These are phyloP conservation scores for Morone chrysops DNA, from an alignment of 2,113 vertebrate genomes.

Conservation along the genomic window DNA sequence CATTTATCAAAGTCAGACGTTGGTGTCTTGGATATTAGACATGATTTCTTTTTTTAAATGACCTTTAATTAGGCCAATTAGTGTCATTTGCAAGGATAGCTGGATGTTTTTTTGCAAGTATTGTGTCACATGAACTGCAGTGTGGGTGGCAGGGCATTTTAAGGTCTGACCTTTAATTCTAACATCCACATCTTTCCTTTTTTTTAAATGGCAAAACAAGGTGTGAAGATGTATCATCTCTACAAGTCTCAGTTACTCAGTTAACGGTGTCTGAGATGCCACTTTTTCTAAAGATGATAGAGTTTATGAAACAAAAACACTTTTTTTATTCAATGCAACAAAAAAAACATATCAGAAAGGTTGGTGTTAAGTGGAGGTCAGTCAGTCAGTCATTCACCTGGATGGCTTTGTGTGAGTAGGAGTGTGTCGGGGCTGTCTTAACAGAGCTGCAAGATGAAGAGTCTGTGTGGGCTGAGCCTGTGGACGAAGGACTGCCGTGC, in stretches of 20 bases:
- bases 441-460: constrained; percentile 92
- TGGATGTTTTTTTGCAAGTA: constrained; percentile 2
- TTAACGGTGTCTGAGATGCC: background rate
- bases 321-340: background rate
- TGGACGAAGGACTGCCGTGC: constrained; percentile 93
- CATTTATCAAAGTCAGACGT: constrained; percentile 19
- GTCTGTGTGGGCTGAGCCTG: constrained; percentile 91
- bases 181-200: background rate
- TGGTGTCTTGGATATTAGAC: background rate
- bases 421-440: constrained; percentile 57
- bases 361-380: background rate
- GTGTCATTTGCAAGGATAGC: constrained; percentile 14
- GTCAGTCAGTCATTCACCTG: constrained; percentile 85
- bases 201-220: background rate
- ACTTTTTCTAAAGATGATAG: background rate
- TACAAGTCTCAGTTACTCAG: background rate
- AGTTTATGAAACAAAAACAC: background rate
- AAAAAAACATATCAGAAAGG: background rate
- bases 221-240: background rate
- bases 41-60: background rate
- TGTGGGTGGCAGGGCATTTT: background rate
- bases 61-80: constrained; percentile 47
- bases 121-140: background rate
- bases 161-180: constrained; percentile 34
- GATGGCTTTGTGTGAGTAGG: constrained; percentile 90